phyloP scores from a whole-genome alignment of 2,113 vertebrate species.

The Pongo abelii region DNA sequence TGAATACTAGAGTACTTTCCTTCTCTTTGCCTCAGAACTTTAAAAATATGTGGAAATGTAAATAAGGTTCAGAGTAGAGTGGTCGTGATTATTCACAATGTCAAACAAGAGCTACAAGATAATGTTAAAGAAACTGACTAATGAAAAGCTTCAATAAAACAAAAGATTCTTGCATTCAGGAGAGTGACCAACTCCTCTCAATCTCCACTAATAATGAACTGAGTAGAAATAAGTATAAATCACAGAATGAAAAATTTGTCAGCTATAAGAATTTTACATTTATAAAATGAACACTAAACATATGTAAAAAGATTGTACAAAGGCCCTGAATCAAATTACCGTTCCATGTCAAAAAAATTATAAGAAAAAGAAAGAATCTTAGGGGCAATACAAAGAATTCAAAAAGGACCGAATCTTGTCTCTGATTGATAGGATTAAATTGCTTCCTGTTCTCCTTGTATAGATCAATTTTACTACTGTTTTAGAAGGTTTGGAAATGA shows the following conservation, averaged over 20 bases:
- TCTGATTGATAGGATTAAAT: background rate
- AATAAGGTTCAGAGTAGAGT: background rate
- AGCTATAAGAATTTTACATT: background rate
- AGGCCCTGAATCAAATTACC: background rate
- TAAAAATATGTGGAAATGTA: background rate
- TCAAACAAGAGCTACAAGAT: background rate
- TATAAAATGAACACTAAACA: background rate
- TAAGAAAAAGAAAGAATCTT: background rate
- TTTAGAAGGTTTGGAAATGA: background rate
- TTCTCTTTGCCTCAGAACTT: background rate
- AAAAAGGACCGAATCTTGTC: background rate
- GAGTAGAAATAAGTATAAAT: background rate
- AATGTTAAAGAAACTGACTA: background rate
- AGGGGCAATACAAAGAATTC: background rate
- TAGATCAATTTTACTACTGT: background rate
- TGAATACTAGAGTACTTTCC: background rate
- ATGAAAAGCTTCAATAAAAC: background rate
- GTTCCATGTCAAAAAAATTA: background rate
- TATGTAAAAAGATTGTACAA: background rate
- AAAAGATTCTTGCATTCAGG: background rate
- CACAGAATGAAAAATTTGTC: background rate
- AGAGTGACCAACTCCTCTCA: background rate
- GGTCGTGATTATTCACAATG: background rate
- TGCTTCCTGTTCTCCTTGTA: background rate
- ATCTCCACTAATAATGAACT: background rate